Conservation (phyloP, 2,797 vertebrate genomes). For the Mergus octosetaceus region DNA sequence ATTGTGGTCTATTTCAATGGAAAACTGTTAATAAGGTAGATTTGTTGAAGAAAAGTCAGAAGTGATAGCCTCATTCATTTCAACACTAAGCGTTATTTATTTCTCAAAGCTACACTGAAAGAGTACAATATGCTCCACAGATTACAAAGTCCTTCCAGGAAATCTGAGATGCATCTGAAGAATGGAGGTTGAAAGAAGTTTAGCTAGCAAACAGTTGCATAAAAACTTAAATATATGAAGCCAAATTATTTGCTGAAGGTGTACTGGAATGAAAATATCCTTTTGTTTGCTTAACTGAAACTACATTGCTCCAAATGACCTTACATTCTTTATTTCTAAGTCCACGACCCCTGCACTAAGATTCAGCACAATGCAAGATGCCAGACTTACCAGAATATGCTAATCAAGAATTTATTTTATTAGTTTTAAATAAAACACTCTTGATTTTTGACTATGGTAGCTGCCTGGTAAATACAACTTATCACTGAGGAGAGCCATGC, state of each 20-base stretch:
- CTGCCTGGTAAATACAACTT: constrained; percentile 36
- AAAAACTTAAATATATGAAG: neutral
- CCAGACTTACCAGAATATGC: neutral
- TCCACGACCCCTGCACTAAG: neutral
- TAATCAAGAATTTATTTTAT: neutral
- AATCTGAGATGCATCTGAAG: neutral
- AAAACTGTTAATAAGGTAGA: neutral
- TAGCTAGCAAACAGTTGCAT: neutral
- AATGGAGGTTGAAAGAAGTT: neutral
- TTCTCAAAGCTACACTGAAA: neutral
- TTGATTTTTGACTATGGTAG: neutral
- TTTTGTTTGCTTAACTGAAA: neutral
- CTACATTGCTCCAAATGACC: neutral
- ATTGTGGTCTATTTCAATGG: neutral
- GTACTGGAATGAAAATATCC: neutral
- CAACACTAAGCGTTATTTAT: accelerated
- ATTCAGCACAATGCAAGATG: neutral
- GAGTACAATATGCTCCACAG: neutral
- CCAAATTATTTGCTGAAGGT: neutral
- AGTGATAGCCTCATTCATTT: neutral
- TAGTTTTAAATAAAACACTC: neutral
- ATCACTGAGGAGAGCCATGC: neutral
- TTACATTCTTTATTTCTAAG: neutral
- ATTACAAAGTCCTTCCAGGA: neutral
- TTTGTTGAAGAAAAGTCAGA: neutral